These are phyloP conservation scores for Macrostomum lignano DNA, from an alignment of 1,140 invertebrate genomes.

Conservation along the genomic window DNA sequence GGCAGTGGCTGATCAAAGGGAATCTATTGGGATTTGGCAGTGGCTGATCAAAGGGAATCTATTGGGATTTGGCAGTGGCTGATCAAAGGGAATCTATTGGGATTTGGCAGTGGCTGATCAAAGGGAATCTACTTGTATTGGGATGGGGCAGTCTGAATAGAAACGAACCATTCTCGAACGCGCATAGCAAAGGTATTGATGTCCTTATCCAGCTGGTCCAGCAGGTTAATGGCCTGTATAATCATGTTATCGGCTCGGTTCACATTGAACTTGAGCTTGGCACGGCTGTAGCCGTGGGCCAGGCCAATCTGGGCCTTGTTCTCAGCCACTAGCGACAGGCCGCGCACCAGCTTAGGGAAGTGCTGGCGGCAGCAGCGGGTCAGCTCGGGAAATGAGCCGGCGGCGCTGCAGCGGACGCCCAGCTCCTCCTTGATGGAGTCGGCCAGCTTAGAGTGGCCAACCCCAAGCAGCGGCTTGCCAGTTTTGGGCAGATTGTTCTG, in stretches of 20 bases:
- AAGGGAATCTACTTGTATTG: no score
- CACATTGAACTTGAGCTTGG: constrained; percentile 90
- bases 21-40: no score
- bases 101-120: no score
- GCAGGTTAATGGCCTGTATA: constrained; percentile 76
- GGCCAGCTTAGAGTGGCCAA: constrained; percentile 60
- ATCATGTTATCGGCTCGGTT: constrained; percentile 97
- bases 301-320: constrained; percentile 71
- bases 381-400: constrained; percentile 62
- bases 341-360: constrained; percentile 63
- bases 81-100: no score
- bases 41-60: no score
- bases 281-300: constrained; percentile 54
- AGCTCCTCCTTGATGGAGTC: constrained; percentile 52
- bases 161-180: constrained; percentile 28
- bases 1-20: no score
- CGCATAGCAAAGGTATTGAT: constrained; percentile 90
- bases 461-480: constrained; percentile 56
- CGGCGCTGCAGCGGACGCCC: constrained; percentile 46
- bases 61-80: no score
- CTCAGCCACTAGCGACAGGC: constrained; percentile 47
- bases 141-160: no score
- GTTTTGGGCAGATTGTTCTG: constrained; percentile 53
- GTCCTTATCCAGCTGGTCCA: constrained; percentile 95
- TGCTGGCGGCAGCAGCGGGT: constrained; percentile 42